Conservation (phyloP, 2,888 invertebrate species). For the Cyaniris semiargus region DNA sequence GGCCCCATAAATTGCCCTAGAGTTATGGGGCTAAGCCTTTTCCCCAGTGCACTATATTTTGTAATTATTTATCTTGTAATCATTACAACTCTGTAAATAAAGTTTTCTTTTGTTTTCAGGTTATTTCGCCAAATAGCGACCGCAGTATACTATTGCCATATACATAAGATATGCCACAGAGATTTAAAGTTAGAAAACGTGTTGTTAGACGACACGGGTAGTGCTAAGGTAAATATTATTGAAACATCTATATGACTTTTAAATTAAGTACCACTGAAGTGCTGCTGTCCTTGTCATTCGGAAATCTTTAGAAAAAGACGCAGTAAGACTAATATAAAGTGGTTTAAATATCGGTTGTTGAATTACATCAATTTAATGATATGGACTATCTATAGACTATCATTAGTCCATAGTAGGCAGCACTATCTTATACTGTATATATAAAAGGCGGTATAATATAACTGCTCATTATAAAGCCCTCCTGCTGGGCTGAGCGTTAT, state of each 20-base stretch:
- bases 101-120: constrained; percentile 61
- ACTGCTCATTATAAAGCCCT: not conserved
- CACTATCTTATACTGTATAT: not conserved
- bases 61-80: not conserved
- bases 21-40: too few species aligned
- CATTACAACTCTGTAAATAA: not conserved
- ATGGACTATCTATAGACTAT: too few species aligned
- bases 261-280: not conserved
- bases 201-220: constrained; percentile 93
- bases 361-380: too few species aligned
- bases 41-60: not conserved
- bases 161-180: constrained; percentile 98
- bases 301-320: not conserved
- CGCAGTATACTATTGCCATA: constrained; percentile 98
- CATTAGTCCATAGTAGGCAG: not conserved
- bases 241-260: not conserved
- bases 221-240: constrained; percentile 87
- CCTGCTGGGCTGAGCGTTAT: not conserved
- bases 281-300: not conserved
- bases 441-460: not conserved
- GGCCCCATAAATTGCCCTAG: too few species aligned
- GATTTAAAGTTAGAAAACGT: constrained; percentile 98
- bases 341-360: too few species aligned
- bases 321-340: too few species aligned
- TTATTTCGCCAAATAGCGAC: constrained; percentile 98